A percentile compares a stretch with the other conserved stretches of the same genome.
Evolutionary conservation across 2,797 vertebrate species (phyloP).

Genomic region (Propithecus deckenii): DNA sequence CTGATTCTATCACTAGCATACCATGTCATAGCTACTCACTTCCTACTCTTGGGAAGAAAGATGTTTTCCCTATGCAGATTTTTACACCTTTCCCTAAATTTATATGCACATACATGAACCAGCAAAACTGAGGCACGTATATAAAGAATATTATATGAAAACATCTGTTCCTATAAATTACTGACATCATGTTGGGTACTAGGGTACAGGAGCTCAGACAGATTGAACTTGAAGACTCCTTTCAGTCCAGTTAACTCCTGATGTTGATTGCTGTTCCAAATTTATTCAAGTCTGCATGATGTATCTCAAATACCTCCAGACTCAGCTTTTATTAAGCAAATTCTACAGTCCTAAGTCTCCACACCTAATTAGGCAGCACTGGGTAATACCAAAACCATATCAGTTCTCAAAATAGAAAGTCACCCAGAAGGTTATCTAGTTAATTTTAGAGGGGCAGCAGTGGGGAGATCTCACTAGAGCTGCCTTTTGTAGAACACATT

Average conservation of each 20-base stretch:
- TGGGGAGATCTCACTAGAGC: background rate
- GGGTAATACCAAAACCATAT: background rate
- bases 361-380: background rate
- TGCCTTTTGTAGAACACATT: background rate
- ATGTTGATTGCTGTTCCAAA: background rate
- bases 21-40: background rate
- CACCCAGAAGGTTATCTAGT: background rate
- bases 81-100: background rate
- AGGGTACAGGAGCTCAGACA: background rate
- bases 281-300: background rate
- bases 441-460: background rate
- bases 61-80: background rate
- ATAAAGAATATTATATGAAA: background rate
- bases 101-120: accelerated
- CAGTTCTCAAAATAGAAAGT: background rate
- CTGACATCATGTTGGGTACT: background rate
- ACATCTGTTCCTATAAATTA: background rate
- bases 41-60: background rate
- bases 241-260: background rate
- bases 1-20: background rate
- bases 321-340: background rate
- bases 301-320: background rate
- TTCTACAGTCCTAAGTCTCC: background rate
- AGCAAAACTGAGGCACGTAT: background rate
- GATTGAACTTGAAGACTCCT: background rate